phyloP scores from a whole-genome alignment of 2,113 vertebrate genomes.

The Vicugna pacos region DNA sequence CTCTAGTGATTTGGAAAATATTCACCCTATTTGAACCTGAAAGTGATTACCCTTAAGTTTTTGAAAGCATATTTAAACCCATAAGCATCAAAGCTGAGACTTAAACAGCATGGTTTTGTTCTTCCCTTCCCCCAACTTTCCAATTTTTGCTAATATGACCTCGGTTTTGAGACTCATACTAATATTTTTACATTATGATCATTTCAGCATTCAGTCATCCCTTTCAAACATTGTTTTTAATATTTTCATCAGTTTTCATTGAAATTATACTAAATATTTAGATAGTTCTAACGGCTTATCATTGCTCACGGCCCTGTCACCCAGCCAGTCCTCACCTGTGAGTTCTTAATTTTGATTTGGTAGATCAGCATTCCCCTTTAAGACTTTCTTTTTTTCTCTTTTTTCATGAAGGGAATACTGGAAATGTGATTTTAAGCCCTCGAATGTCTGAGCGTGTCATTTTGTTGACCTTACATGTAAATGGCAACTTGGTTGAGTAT shows the following conservation, averaged over 20 bases:
- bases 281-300: neutral
- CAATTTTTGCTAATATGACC: neutral
- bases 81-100: slow-evolving; percentile 37
- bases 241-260: neutral
- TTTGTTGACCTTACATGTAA: slow-evolving; percentile 47
- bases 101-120: neutral
- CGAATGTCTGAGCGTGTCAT: neutral
- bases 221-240: slow-evolving; percentile 35
- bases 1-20: slow-evolving; percentile 36
- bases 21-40: slow-evolving; percentile 50
- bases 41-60: slow-evolving; percentile 16
- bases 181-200: neutral
- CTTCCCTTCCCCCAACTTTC: neutral
- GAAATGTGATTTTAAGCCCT: neutral
- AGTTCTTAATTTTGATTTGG: slow-evolving; percentile 40
- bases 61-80: slow-evolving; percentile 11
- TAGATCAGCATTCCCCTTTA: neutral
- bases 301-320: neutral
- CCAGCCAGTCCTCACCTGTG: neutral
- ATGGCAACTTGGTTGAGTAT: neutral
- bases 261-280: neutral
- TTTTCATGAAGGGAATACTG: neutral
- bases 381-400: neutral
- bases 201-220: slow-evolving; percentile 46
- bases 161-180: neutral